Percentiles rank a stretch among this genome's conserved stretches.
These are phyloP conservation scores for Platycnemis pennipes DNA, from an alignment of 2,888 invertebrate species.

Conservation along the genomic window DNA sequence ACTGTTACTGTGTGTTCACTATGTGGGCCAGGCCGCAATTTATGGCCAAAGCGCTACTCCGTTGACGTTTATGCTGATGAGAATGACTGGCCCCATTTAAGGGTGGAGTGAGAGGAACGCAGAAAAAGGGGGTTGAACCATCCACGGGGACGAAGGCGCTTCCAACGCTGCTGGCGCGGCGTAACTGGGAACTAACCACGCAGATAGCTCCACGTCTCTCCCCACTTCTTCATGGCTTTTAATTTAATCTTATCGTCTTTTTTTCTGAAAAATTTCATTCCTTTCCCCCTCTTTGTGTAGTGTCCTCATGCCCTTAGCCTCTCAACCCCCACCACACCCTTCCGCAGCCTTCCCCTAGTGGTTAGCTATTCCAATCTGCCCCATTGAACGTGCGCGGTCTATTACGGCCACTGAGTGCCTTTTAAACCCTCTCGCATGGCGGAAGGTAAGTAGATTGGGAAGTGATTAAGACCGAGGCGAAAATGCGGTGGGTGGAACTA, in stretches of 20 bases:
- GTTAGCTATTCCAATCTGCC: neutral
- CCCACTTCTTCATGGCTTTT: neutral
- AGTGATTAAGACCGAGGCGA: neutral
- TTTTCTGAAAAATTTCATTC: neutral
- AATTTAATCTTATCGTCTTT: neutral
- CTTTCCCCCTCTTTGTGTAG: neutral
- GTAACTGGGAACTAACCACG: neutral
- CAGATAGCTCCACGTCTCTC: neutral
- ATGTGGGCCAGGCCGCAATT: constrained; percentile 30
- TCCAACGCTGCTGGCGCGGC: neutral
- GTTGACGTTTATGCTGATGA: constrained; percentile 52
- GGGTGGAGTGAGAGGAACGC: neutral
- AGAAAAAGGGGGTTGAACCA: neutral
- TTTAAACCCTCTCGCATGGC: neutral
- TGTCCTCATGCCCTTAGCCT: too few species aligned
- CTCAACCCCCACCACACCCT: too few species aligned
- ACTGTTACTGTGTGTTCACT: constrained; percentile 21
- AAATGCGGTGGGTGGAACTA: neutral
- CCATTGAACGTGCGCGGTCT: neutral
- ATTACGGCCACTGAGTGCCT: neutral
- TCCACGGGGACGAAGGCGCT: neutral
- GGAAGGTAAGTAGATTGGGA: neutral
- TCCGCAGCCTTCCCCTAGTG: neutral
- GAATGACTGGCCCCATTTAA: constrained; percentile 1
- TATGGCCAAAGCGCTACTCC: constrained; percentile 11